These are phyloP conservation scores for Callipepla californica DNA, from an alignment of 2,113 vertebrate species.

Conservation along the genomic window DNA sequence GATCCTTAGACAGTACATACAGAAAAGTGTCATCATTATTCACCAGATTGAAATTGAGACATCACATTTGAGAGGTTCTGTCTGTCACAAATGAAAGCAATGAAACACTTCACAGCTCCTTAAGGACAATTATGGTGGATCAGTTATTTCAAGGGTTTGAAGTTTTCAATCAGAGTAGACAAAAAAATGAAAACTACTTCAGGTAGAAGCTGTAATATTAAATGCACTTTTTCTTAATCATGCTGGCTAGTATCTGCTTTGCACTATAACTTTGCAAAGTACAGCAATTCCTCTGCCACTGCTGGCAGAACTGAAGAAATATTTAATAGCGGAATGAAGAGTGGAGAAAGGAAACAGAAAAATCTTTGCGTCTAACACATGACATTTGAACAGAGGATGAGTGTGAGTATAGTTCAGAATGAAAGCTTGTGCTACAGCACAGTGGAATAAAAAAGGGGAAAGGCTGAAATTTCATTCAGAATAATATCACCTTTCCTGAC, in stretches of 20 bases:
- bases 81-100: not conserved
- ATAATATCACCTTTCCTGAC: not conserved
- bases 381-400: not conserved
- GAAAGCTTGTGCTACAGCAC: not conserved
- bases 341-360: not conserved
- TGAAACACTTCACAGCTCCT: not conserved
- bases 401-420: not conserved
- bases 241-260: not conserved
- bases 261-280: not conserved
- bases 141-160: constrained; percentile 23
- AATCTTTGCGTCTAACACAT: not conserved
- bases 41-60: constrained; percentile 38
- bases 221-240: not conserved
- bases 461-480: not conserved
- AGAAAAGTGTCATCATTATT: not conserved
- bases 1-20: not conserved
- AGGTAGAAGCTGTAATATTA: constrained; percentile 11
- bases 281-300: not conserved
- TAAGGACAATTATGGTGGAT: not conserved
- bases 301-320: not conserved
- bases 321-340: not conserved
- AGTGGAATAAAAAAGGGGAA: not conserved
- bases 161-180: constrained; percentile 6
- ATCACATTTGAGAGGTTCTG: constrained; percentile 27
- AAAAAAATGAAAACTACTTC: constrained; percentile 23